Evolutionary conservation across 1,140 invertebrate genomes (phyloP).

Genomic region (Brachionus asplanchnoidis): DNA sequence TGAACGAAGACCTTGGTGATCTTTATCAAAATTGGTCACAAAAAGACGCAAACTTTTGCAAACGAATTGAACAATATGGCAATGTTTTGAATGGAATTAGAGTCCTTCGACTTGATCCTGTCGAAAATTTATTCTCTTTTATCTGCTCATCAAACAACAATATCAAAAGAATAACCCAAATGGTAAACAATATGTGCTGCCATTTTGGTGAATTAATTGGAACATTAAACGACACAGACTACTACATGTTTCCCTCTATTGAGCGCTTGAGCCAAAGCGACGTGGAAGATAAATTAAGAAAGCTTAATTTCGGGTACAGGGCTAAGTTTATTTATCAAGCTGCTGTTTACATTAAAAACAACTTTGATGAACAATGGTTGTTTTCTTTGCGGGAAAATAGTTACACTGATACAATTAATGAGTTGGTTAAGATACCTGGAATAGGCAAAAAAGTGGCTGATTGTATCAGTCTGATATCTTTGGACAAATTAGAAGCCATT

Average conservation of each 20-base stretch:
- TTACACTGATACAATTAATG: slow-evolving; percentile 66
- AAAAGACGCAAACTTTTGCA: not conserved
- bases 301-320: slow-evolving; percentile 82
- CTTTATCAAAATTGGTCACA: slow-evolving; percentile 4
- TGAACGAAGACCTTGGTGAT: not conserved
- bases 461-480: slow-evolving; percentile 92
- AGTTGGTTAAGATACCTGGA: slow-evolving; percentile 72
- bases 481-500: slow-evolving; percentile 78
- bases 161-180: slow-evolving; percentile 71
- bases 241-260: slow-evolving; percentile 72
- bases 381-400: slow-evolving; percentile 63
- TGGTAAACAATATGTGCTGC: slow-evolving; percentile 83
- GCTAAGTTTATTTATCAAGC: slow-evolving; percentile 59
- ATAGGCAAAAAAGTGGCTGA: slow-evolving; percentile 93
- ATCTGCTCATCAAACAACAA: slow-evolving; percentile 97
- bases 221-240: slow-evolving; percentile 63
- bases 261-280: not conserved
- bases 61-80: not conserved
- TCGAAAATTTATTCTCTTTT: slow-evolving; percentile 89
- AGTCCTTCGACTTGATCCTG: slow-evolving; percentile 80
- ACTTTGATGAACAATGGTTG: slow-evolving; percentile 74
- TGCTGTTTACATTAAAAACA: slow-evolving; percentile 51
- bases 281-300: slow-evolving; percentile 67
- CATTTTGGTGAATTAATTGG: slow-evolving; percentile 75
- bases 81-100: slow-evolving; percentile 63